Evolutionary conservation across 2,797 vertebrate species (phyloP).

Genomic region (Coendou prehensilis): DNA sequence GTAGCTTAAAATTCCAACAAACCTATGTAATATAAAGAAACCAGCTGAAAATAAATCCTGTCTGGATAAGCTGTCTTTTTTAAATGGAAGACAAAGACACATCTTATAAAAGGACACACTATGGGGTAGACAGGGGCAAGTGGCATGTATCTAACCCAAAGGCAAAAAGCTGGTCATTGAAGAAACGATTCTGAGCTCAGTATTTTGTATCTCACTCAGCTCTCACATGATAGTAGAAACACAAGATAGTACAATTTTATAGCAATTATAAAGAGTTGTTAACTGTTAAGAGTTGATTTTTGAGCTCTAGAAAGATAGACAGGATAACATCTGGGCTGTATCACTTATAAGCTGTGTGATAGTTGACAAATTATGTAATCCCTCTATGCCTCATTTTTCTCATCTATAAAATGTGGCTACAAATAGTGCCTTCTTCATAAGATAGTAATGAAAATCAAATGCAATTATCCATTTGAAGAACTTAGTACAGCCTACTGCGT

Average conservation of each 20-base stretch:
- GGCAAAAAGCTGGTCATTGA: background rate
- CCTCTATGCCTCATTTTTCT: background rate
- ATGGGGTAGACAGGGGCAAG: background rate
- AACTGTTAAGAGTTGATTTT: background rate
- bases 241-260: background rate
- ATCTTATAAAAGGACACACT: background rate
- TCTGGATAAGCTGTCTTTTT: background rate
- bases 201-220: background rate
- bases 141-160: background rate
- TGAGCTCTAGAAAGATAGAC: background rate
- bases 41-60: background rate
- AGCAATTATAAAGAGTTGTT: background rate
- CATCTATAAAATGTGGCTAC: background rate
- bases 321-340: background rate
- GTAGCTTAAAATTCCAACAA: constrained; percentile 17
- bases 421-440: background rate
- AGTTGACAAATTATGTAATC: background rate
- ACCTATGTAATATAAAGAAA: constrained; percentile 3
- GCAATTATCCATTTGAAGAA: background rate
- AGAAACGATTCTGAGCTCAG: background rate
- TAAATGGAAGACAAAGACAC: background rate
- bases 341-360: background rate
- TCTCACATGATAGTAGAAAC: background rate
- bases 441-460: background rate
- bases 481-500: background rate